Evolutionary conservation across 2,888 invertebrate species (phyloP), one percentile per base, ranked within the genome.

Genomic region (Drosophila hamatofila): DNA sequence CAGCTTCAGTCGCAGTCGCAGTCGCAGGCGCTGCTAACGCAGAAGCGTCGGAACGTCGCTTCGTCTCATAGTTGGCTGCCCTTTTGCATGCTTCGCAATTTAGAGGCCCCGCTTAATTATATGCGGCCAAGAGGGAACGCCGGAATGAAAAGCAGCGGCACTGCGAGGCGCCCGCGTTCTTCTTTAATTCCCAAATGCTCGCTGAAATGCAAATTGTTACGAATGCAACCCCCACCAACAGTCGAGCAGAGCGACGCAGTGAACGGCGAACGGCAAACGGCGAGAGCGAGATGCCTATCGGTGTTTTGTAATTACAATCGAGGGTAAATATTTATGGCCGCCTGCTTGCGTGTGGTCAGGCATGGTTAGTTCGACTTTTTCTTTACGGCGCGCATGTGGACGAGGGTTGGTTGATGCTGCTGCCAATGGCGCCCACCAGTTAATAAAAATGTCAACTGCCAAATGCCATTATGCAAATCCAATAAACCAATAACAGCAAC

Each of bases 301-400:
- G 86, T 89, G 89, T 86, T 86, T 88, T 81, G 85, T 89, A 89
- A 84, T 88, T 88, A 80, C 89, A 84, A 84, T 88, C 66, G 89
- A 72, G 84, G 84, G 84, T 85, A 85, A 89, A 84, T 83, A 84
- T 80, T 85, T 86, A 86, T 83, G 80, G 82, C 75, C 72, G 81
- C 68, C 68, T 78, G 82, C 63, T 82, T 80, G 80, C 80, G 82
- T 82, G 80, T 88, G 83, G 83, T 83, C 86, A 83, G 83, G 85
- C 83, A 75, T 75, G 72, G 83, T 73, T 88, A 82, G 71, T 60
- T 87, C 58, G 44, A 33, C 39, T 37, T 37, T 37, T 27, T 8
- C 23, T 18, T 23, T 30, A 12, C 39, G 51, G 25, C 51, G 46
- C 60, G 52, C 30, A 23, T n/a, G 23, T 18, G 42, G 42, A 39